Evolutionary conservation across 2,888 invertebrate genomes (phyloP).

Genomic region (Chouioia cunea): DNA sequence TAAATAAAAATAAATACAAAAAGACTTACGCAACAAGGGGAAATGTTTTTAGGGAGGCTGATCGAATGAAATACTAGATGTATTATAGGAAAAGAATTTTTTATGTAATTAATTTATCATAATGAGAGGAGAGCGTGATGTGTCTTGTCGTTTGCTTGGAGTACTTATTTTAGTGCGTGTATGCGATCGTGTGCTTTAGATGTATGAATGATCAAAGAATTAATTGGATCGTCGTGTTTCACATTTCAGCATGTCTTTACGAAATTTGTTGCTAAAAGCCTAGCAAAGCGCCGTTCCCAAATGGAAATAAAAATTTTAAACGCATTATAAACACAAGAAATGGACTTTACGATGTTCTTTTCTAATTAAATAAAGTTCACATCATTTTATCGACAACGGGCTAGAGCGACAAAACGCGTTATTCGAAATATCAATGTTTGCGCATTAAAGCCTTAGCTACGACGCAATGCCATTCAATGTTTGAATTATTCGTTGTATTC

Average conservation of each 20-base stretch:
- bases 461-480: slow-evolving; percentile 47
- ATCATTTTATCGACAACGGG: slow-evolving; percentile 43
- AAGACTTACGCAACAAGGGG: slow-evolving; percentile 55
- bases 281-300: slow-evolving; percentile 41
- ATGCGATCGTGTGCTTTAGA: slow-evolving; percentile 33
- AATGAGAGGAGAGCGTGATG: slow-evolving; percentile 58
- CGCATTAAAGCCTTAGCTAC: slow-evolving; percentile 46
- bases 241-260: slow-evolving; percentile 14
- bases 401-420: slow-evolving; percentile 35
- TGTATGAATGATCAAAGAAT: slow-evolving; percentile 30
- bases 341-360: slow-evolving; percentile 30
- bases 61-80: slow-evolving; percentile 63
- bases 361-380: slow-evolving; percentile 27
- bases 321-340: slow-evolving; percentile 33
- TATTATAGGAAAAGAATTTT: slow-evolving; percentile 66
- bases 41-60: slow-evolving; percentile 61
- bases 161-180: slow-evolving; percentile 62
- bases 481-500: slow-evolving; percentile 43
- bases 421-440: slow-evolving; percentile 37
- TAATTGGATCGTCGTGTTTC: slow-evolving; percentile 23
- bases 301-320: slow-evolving; percentile 30
- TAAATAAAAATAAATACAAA: slow-evolving; percentile 56
- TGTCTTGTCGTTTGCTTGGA: slow-evolving; percentile 58
- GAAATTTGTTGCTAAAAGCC: slow-evolving; percentile 35
- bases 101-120: slow-evolving; percentile 67